Evolutionary conservation across 2,797 vertebrate genomes (phyloP), one percentile per base, ranked within the genome.

Genomic region (Siniperca scherzeri): DNA sequence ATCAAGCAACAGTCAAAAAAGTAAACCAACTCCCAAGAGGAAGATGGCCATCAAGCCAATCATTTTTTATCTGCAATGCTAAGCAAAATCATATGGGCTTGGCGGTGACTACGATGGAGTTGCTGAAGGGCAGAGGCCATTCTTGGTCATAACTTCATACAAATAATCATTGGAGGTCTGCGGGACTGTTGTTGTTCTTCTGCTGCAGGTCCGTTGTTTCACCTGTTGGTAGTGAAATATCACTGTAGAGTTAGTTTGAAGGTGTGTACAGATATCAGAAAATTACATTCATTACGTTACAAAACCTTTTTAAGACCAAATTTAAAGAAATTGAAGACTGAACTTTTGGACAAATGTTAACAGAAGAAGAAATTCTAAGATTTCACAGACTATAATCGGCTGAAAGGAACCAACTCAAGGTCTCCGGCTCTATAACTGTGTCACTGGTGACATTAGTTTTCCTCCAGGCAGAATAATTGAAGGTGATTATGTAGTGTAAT

Each of bases 121-220:
- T 61, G 12, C 46, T 0, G 1, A 2, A 46, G 14, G 25, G 0
- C 0, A 1, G 17, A 40, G 0, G 2, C 46, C 3, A 0, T 44
- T 65, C 48, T 64, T 77, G 21, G 13, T 75, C 91, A 93, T 92
- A 2, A 38, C 33, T 83, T 93, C 88, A 55, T 93, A 92, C 59
- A 89, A 55, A 25, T 25, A 25, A 0, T 90, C 82, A 10, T 0
- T 48, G 19, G 77, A 0, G 19, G 1, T 16, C 16, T 0, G n/a
- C 1, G 0, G 7, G 9, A 0, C 7, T 7, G 0, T 1, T 42
- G 30, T 30, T 61, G 1, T 6, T 61, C 21, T 57, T 16, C 46
- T 75, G 21, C 21, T 40, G 17, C 13, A 2, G 2, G 0, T 11
- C 21, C 67, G 27, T 12, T 6, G 30, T 46, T 72, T 85, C 12